Evolutionary conservation across 2,888 invertebrate genomes (phyloP).

Genomic region (Scaptomyza tumidula): DNA sequence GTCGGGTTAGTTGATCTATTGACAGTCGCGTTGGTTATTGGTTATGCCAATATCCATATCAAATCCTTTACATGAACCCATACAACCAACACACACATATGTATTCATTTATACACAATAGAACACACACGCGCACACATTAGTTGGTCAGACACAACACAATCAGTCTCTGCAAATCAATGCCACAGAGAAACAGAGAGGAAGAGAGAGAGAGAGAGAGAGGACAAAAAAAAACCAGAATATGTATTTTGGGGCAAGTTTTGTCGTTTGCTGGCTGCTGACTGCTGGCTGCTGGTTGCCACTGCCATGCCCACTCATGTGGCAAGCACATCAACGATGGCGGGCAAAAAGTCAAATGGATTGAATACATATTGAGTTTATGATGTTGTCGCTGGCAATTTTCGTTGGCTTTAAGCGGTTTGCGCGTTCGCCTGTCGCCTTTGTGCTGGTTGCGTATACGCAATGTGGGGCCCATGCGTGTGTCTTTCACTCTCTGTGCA

Average conservation of each 20-base stretch:
- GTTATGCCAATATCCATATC: constrained; percentile 56
- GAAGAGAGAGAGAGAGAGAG: background rate
- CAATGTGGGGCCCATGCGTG: constrained; percentile 54
- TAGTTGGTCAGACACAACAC: constrained; percentile 61
- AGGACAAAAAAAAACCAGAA: constrained; percentile 1
- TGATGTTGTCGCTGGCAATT: constrained; percentile 77
- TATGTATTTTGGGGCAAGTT: constrained; percentile 24
- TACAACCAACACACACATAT: constrained; percentile 15
- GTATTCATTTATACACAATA: background rate
- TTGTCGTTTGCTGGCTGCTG: constrained; percentile 21
- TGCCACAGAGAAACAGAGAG: constrained; percentile 18
- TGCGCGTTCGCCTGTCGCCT: constrained; percentile 58
- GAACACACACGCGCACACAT: constrained; percentile 32
- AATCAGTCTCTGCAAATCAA: constrained; percentile 70
- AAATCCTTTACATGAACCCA: constrained; percentile 32
- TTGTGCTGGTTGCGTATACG: constrained; percentile 69
- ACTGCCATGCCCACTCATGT: constrained; percentile 47
- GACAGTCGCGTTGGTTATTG: constrained; percentile 56
- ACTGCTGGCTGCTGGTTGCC: constrained; percentile 19
- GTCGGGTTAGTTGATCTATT: constrained; percentile 64
- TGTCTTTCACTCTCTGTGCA: constrained; percentile 20
- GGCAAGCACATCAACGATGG: constrained; percentile 50
- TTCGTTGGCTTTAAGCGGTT: constrained; percentile 77
- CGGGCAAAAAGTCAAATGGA: constrained; percentile 75
- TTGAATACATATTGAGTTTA: constrained; percentile 74